Evolutionary conservation across 2,888 invertebrate genomes (phyloP).

Genomic region (Norana najaformis): DNA sequence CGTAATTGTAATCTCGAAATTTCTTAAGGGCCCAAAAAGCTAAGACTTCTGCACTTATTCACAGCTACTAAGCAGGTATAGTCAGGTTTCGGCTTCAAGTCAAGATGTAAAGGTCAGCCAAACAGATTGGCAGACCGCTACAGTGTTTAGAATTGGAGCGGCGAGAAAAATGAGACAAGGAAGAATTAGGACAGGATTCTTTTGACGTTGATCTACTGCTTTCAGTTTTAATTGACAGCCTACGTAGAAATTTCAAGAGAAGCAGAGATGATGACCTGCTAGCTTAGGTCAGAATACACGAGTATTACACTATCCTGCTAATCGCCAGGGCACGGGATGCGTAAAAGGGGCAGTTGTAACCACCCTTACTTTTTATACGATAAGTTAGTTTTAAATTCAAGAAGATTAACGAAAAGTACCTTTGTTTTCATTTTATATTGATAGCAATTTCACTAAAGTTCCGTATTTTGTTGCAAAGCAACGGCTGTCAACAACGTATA

Average conservation of each 20-base stretch:
- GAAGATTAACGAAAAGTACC: neutral
- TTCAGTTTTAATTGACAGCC: neutral
- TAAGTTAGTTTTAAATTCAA: neutral
- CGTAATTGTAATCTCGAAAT: no score
- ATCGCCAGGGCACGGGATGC: neutral
- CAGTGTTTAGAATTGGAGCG: neutral
- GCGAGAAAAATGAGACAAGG: neutral
- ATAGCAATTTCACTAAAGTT: neutral
- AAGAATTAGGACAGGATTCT: neutral
- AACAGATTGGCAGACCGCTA: neutral
- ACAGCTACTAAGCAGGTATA: neutral
- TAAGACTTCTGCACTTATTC: neutral
- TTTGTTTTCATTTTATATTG: no score
- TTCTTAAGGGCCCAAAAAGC: no score
- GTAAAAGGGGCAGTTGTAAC: neutral
- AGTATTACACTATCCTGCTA: neutral
- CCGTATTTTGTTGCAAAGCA: neutral
- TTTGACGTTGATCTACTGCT: neutral
- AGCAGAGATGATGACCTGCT: neutral
- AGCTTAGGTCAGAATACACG: neutral
- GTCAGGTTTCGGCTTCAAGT: neutral
- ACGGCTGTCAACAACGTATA: no score
- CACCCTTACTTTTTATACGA: neutral
- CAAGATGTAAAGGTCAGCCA: neutral
- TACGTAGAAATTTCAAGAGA: neutral